Evolutionary conservation across 2,113 vertebrate genomes (phyloP).

Genomic region (Sterrhoptilus dennistouni): DNA sequence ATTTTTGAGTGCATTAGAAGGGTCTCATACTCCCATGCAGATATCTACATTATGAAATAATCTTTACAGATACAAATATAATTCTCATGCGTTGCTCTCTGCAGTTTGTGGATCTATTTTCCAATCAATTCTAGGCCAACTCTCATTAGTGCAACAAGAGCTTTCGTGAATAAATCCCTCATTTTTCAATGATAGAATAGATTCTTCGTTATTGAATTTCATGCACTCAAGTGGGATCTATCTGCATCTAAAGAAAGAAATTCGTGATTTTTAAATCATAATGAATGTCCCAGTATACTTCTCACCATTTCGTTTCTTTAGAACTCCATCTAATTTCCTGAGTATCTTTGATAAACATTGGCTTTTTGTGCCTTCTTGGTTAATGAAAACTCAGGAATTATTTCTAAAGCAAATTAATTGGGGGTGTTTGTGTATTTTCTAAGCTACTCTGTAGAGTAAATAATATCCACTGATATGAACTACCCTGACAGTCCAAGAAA

Average conservation of each 20-base stretch:
- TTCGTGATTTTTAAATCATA: background rate
- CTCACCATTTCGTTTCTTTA: background rate
- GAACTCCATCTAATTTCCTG: conserved; percentile 11
- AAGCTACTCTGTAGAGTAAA: background rate
- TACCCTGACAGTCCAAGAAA: background rate
- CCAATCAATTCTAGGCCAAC: conserved; percentile 23
- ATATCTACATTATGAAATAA: background rate
- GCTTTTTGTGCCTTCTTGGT: background rate
- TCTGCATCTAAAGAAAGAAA: background rate
- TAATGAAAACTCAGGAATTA: conserved; percentile 30
- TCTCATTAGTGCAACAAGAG: conserved; percentile 15
- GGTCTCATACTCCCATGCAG: background rate
- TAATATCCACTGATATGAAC: background rate
- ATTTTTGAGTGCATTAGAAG: background rate
- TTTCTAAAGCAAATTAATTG: background rate
- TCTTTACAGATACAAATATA: background rate
- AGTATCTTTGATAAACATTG: conserved; percentile 9
- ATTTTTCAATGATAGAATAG: conserved; percentile 36
- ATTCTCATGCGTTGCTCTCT: background rate
- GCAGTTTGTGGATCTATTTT: conserved; percentile 36
- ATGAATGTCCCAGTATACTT: background rate
- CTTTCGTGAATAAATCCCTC: conserved; percentile 52
- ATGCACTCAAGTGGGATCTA: background rate
- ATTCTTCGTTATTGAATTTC: conserved; percentile 48
- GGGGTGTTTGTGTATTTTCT: background rate